Evolutionary conservation across 2,888 invertebrate genomes (phyloP).

Genomic region (Tuberolachnus salignus): DNA sequence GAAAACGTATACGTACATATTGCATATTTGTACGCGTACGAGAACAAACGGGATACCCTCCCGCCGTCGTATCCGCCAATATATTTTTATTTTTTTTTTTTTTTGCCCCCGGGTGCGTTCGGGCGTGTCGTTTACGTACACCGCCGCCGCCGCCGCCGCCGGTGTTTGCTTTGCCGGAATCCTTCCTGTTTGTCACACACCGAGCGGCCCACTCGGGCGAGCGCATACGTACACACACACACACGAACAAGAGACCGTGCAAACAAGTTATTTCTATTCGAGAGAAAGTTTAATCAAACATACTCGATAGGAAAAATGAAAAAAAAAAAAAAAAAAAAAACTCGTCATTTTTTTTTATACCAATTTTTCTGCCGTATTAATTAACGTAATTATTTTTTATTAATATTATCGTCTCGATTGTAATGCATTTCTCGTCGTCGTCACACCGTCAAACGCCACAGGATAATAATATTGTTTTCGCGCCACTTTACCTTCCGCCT

Average conservation of each 20-base stretch:
- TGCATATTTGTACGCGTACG: too few relatives aligned
- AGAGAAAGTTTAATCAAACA: slow-evolving; percentile 20
- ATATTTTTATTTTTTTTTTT: neutral
- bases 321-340: neutral
- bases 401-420: neutral
- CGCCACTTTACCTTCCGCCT: too few relatives aligned
- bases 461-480: too few relatives aligned
- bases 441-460: too few relatives aligned
- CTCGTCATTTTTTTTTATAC: too few relatives aligned
- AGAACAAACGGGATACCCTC: too few relatives aligned
- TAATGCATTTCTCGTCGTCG: too few relatives aligned
- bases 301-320: neutral
- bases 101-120: neutral
- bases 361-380: too few relatives aligned
- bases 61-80: neutral
- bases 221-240: neutral
- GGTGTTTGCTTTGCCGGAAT: slow-evolving; percentile 4
- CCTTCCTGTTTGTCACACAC: slow-evolving; percentile 20
- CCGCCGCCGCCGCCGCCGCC: too few relatives aligned
- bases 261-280: slow-evolving; percentile 36
- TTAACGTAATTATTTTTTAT: neutral
- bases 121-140: neutral
- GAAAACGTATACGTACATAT: too few relatives aligned
- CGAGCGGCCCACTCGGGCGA: too few relatives aligned
- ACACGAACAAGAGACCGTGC: neutral